Percentiles rank a stretch among this genome's conserved stretches.
phyloP scores from a whole-genome alignment of 2,797 vertebrate genomes.

The Acanthurus tractus region DNA sequence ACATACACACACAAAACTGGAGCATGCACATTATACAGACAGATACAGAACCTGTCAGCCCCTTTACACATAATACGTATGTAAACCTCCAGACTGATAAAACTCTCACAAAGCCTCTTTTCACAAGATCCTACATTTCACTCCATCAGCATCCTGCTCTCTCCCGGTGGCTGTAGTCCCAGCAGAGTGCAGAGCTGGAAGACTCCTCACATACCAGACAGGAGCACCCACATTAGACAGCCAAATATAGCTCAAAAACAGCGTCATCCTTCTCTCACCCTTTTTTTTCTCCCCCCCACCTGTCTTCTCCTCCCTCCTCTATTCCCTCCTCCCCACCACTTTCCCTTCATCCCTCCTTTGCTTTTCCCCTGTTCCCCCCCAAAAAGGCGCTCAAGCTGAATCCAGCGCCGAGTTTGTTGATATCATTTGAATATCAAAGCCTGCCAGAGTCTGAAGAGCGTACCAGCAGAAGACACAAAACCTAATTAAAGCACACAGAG shows the following conservation, averaged over 20 bases:
- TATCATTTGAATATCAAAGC: conserved; percentile 83
- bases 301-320: conserved; percentile 31
- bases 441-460: conserved; percentile 60
- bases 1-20: neutral
- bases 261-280: conserved; percentile 52
- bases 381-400: conserved; percentile 44
- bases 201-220: conserved; percentile 64
- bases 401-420: conserved; percentile 51
- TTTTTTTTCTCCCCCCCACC: conserved; percentile 27
- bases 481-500: conserved; percentile 71
- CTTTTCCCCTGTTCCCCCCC: conserved; percentile 12
- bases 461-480: conserved; percentile 64
- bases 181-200: conserved; percentile 45
- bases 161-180: conserved; percentile 47
- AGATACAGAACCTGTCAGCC: neutral
- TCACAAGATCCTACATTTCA: conserved; percentile 22
- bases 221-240: conserved; percentile 68
- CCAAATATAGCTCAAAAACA: conserved; percentile 76
- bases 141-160: conserved; percentile 21
- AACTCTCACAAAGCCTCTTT: conserved; percentile 14
- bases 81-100: conserved; percentile 17
- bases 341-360: conserved; percentile 14
- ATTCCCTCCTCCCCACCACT: conserved; percentile 5
- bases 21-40: neutral
- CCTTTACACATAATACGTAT: neutral